Percentiles rank a stretch among this genome's conserved stretches.
Conservation (phyloP, 2,113 vertebrate genomes). For the Stigmatopora argus region DNA sequence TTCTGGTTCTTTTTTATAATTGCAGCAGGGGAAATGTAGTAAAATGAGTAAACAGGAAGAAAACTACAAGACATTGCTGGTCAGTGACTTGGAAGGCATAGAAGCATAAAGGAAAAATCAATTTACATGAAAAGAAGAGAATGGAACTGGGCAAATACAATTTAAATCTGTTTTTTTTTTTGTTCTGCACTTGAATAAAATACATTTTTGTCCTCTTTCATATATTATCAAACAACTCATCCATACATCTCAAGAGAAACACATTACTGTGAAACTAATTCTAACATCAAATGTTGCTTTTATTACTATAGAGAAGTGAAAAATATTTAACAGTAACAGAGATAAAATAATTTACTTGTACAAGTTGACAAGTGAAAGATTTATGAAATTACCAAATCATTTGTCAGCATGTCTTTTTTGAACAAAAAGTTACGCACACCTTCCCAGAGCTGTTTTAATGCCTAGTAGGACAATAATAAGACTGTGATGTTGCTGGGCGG, state of each 20-base stretch:
- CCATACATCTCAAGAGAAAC: conserved; percentile 68
- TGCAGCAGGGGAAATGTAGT: conserved; percentile 47
- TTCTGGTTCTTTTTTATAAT: conserved; percentile 67
- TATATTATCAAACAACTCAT: conserved; percentile 67
- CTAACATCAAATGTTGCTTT: too few species aligned
- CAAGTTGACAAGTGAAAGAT: background rate
- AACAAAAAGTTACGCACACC: conserved; percentile 19
- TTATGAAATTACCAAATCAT: background rate
- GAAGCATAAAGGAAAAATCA: conserved; percentile 38
- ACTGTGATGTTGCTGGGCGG: conserved; percentile 15
- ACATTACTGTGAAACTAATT: background rate
- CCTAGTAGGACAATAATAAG: conserved; percentile 26
- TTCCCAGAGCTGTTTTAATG: conserved; percentile 43
- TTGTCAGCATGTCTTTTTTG: background rate
- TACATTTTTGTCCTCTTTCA: conserved; percentile 60
- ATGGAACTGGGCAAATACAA: background rate
- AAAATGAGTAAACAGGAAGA: conserved; percentile 65
- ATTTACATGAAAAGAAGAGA: background rate
- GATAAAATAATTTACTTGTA: too few species aligned
- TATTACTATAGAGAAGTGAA: too few species aligned
- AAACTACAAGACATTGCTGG: conserved; percentile 47
- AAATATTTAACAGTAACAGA: too few species aligned
- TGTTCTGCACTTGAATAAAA: conserved; percentile 47
- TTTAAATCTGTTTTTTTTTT: background rate
- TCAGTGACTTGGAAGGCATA: conserved; percentile 54